These are phyloP conservation scores for Anabas testudineus DNA, from an alignment of 2,797 vertebrate species.

Conservation along the genomic window DNA sequence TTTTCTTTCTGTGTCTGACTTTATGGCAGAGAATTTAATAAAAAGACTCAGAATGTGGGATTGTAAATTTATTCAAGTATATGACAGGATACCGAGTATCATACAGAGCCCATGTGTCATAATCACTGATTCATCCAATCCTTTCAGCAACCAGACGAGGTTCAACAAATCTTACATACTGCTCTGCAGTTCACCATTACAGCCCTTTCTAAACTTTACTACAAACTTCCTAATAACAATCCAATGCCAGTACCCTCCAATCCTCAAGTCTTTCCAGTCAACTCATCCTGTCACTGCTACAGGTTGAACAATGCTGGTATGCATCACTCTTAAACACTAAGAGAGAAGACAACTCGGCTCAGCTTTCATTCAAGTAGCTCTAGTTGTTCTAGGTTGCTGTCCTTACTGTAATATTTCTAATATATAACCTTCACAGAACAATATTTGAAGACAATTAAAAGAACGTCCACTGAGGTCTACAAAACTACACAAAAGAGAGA, in stretches of 20 bases:
- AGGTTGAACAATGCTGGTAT: conserved; percentile 61
- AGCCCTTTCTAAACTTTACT: conserved; percentile 44
- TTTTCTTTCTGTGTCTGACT: conserved; percentile 6
- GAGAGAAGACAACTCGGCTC: conserved; percentile 55
- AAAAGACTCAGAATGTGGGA: conserved; percentile 67
- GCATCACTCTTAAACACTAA: conserved; percentile 47
- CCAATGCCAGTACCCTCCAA: conserved; percentile 42
- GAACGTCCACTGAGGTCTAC: conserved; percentile 18
- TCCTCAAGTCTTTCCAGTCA: conserved; percentile 46
- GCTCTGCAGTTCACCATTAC: conserved; percentile 36
- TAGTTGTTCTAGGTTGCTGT: conserved; percentile 35
- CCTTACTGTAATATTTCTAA: conserved; percentile 34
- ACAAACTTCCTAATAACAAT: conserved; percentile 55
- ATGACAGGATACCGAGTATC: conserved; percentile 65
- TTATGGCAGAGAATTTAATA: conserved; percentile 46
- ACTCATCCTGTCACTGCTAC: conserved; percentile 45
- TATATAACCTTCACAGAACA: conserved; percentile 49
- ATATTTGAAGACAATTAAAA: conserved; percentile 42
- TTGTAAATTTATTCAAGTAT: conserved; percentile 78
- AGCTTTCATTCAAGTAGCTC: conserved; percentile 54
- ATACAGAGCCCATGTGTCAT: conserved; percentile 69
- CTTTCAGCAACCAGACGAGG: conserved; percentile 57
- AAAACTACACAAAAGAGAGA: conserved; percentile 26
- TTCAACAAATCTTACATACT: conserved; percentile 56
- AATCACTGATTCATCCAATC: conserved; percentile 49